Base-by-base conservation (phyloP, 2,113 vertebrate genomes). In the Aphyosemion australe region DNA sequence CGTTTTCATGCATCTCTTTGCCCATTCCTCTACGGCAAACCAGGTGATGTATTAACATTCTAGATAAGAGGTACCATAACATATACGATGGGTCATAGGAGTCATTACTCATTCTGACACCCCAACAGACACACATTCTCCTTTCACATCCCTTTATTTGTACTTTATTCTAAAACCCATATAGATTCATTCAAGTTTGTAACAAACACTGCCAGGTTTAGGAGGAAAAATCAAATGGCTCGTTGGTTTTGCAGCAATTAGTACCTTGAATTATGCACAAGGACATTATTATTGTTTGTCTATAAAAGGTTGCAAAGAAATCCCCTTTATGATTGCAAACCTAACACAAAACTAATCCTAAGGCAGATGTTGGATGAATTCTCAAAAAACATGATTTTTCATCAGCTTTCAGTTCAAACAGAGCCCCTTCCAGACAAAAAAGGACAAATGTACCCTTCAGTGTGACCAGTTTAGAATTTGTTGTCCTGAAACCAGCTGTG, bases 1-100 rank as follows among this genome's bases (percentile, higher is more conserved):
- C 96, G 0, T 98, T 98, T 84, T 89, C 94, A 58, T 98, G 96
- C 37, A 94, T 98, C 83, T 98, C 97, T 1, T 91, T 98, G 52
- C 96, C 96, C 8, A 97, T 98, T 72, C 95, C 97, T 0, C 90
- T 96, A 52, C 94, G 94, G 51, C 96, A 98, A 88, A 98, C 96
- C 62, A 96, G 97, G 96, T 98, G 66, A 87, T 16, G 69, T 78
- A 65, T 47, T 13, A 31, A 78, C 59, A 52, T 37, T 60, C 12
- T 64, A 12, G 3, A 13, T 12, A 61, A 14, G 10, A 18, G 26
- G 26, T 26, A n/a, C n/a, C 8, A 1, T 47, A 6, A 18, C 26
- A 55, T 6, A 5, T 39, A 55, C 12, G n/a, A 18, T 4, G 6
- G n/a, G 52, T 15, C 31, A 2, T 34, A 14, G 21, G 49, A 7